Evolutionary conservation across 2,888 invertebrate species (phyloP).

Genomic region (Oeneis ivallda): DNA sequence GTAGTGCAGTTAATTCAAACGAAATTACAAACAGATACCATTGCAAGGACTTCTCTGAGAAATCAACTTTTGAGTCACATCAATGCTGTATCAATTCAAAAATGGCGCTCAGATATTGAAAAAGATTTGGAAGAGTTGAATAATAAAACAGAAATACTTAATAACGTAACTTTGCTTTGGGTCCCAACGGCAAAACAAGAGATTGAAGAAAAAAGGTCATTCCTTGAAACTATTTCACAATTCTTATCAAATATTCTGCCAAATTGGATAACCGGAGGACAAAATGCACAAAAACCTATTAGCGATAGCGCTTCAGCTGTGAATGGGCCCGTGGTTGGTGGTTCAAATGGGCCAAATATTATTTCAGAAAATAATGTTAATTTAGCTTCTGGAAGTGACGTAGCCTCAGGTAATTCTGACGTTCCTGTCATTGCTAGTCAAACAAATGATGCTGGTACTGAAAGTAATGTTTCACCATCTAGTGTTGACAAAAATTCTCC

Average conservation of each 20-base stretch:
- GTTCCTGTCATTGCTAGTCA: slow-evolving; percentile 1
- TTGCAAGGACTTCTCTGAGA: slow-evolving; percentile 52
- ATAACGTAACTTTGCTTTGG: slow-evolving; percentile 59
- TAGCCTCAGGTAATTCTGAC: slow-evolving; percentile 5
- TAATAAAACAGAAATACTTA: slow-evolving; percentile 60
- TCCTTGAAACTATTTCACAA: slow-evolving; percentile 59
- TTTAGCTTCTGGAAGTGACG: slow-evolving; percentile 6
- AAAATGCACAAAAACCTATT: slow-evolving; percentile 11
- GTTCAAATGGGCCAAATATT: slow-evolving; percentile 8
- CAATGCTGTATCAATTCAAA: slow-evolving; percentile 59
- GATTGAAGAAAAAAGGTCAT: slow-evolving; percentile 59
- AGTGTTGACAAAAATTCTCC: neutral
- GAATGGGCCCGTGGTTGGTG: neutral
- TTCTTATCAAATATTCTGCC: slow-evolving; percentile 58
- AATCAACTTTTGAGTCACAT: slow-evolving; percentile 58
- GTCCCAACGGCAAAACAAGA: slow-evolving; percentile 53
- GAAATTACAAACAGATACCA: slow-evolving; percentile 53
- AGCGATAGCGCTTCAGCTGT: neutral
- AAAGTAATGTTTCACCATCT: neutral
- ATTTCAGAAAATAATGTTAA: slow-evolving; percentile 9
- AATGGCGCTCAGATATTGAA: slow-evolving; percentile 56
- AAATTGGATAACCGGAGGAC: slow-evolving; percentile 29
- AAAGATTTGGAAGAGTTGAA: slow-evolving; percentile 63
- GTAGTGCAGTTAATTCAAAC: slow-evolving; percentile 59
- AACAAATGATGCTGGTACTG: slow-evolving; percentile 5